Base-by-base conservation (phyloP, 1,140 invertebrate species). In the Episyrphus balteatus region DNA sequence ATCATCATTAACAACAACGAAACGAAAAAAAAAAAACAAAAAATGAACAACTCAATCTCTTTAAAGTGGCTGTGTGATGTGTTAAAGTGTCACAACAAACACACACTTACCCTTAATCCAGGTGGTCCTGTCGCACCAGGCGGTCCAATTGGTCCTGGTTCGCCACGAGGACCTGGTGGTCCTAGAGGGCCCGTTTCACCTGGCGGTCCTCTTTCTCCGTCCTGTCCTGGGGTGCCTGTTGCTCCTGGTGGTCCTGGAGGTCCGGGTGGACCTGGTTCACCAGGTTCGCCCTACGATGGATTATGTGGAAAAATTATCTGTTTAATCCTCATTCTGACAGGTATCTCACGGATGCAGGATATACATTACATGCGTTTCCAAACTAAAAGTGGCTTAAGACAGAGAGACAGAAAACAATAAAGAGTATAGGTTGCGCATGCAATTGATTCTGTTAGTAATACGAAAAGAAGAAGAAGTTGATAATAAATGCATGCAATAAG, bases 211-310 rank as follows among this genome's bases (percentile, higher is more conserved):
- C 78, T 75, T 55, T 86, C 76, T 33, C 90, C 89, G 63, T 92
- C 84, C 58, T 82, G 81, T 26, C 91, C 91, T 10, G 88, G 79
- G 31, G 84, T 66, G 37, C 87, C 88, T 55, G 83, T 79, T 14
- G 76, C 68, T 38, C 89, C 90, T 47, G 76, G 73, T 15, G 84
- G 82, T 19, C 90, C 91, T 12, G 84, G 76, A 37, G 87, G 83
- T 42, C 91, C 91, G 11, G 88, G 86, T 19, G 88, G 87, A 34
- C 91, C 91, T 14, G 88, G 86, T 66, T 92, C 83, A 42, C 88
- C 87, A 43, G 91, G 86, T 68, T 94, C 87, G 38, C 90, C 91
- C 89, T 93, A 8, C 8, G 3, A 26, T 26, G 8, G 8, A 8
- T 26, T 26, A 26, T 26, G 21, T n/a, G n/a, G n/a, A n/a, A 8